Evolutionary conservation across 64 coral and sea anemone genomes (phyloP).

Genomic region (Dendrophyllia cribrosa): DNA sequence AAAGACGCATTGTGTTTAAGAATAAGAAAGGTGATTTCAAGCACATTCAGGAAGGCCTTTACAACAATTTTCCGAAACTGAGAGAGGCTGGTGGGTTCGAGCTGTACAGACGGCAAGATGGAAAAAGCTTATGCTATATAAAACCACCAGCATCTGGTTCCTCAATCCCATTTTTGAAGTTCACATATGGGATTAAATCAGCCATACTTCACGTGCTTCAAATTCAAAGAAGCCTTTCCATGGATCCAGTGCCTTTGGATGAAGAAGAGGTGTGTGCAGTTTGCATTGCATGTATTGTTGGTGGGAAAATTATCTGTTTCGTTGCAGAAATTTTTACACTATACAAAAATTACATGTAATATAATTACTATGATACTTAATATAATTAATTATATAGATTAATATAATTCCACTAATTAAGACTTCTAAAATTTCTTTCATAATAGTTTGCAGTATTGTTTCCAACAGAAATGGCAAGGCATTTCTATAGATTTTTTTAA

Average conservation of each 20-base stretch:
- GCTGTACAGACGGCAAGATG: constrained; percentile 19
- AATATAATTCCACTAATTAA: too few species aligned
- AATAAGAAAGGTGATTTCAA: constrained; percentile 50
- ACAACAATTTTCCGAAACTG: constrained; percentile 32
- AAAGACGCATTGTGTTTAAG: constrained; percentile 38
- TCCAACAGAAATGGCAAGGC: neutral
- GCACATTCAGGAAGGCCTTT: constrained; percentile 38
- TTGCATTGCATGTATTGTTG: constrained; percentile 1
- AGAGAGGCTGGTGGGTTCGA: constrained; percentile 45
- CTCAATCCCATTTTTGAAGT: constrained; percentile 55
- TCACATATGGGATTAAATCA: constrained; percentile 58
- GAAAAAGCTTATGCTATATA: constrained; percentile 31
- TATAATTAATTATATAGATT: too few species aligned
- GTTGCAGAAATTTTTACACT: neutral
- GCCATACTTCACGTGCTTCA: constrained; percentile 54
- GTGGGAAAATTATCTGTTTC: constrained; percentile 5
- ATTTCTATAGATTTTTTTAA: too few species aligned
- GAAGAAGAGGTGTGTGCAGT: constrained; percentile 18
- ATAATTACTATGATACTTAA: too few species aligned
- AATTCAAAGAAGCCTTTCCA: constrained; percentile 54
- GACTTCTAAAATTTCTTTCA: too few species aligned
- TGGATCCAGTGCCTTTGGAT: constrained; percentile 15
- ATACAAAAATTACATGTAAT: too few species aligned
- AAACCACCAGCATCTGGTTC: constrained; percentile 53
- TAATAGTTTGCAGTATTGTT: too few species aligned